Percentiles rank a stretch among this genome's conserved stretches.
phyloP scores from a whole-genome alignment of 2,888 invertebrate species.

The Ennomos quercinarius region DNA sequence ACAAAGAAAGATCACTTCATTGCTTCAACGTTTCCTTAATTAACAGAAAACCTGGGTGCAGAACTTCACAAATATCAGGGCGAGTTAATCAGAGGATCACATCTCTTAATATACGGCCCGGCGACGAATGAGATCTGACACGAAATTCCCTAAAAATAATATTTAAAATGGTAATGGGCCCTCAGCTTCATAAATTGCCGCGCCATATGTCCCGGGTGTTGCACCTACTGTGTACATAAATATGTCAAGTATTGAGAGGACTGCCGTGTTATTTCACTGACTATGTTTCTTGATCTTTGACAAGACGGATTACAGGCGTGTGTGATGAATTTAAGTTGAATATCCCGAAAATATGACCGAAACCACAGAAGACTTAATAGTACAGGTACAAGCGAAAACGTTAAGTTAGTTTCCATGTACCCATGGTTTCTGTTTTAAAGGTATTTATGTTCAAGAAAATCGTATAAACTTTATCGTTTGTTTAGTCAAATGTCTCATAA shows the following conservation, averaged over 20 bases:
- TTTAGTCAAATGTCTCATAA: slow-evolving; percentile 16
- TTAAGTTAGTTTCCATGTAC: too few species aligned
- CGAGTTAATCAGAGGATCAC: slow-evolving; percentile 83
- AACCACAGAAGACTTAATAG: not conserved
- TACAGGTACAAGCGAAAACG: not conserved
- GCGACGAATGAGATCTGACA: slow-evolving; percentile 85
- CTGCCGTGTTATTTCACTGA: slow-evolving; percentile 64
- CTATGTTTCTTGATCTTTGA: slow-evolving; percentile 65
- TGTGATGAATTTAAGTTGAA: slow-evolving; percentile 31
- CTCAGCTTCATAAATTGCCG: slow-evolving; percentile 83
- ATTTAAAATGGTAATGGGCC: slow-evolving; percentile 85
- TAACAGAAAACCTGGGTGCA: slow-evolving; percentile 74
- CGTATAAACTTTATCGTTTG: slow-evolving; percentile 7
- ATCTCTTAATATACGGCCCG: slow-evolving; percentile 82
- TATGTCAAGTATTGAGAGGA: slow-evolving; percentile 83
- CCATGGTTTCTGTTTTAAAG: not conserved
- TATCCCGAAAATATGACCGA: slow-evolving; percentile 4
- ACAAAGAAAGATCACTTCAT: slow-evolving; percentile 41
- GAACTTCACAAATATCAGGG: slow-evolving; percentile 70
- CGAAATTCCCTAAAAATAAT: slow-evolving; percentile 86
- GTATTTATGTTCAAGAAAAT: not conserved
- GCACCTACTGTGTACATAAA: slow-evolving; percentile 84
- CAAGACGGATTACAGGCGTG: slow-evolving; percentile 40
- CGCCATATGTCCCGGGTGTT: slow-evolving; percentile 82
- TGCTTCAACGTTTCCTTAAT: slow-evolving; percentile 69